Evolutionary conservation across 1,140 invertebrate species (phyloP).

Genomic region (Formica exsecta): DNA sequence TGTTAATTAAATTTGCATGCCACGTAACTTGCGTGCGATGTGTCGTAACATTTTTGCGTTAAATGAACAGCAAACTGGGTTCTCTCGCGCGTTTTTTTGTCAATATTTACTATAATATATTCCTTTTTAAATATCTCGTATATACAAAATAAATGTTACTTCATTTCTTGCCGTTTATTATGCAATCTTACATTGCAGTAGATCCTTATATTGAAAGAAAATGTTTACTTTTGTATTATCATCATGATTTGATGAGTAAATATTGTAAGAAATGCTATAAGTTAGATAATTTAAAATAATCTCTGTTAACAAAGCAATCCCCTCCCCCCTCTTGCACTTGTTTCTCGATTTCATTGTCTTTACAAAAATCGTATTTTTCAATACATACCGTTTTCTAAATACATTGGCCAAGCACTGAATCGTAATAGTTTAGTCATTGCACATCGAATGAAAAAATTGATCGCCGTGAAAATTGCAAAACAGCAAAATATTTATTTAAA

Average conservation of each 20-base stretch:
- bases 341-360: neutral
- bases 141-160: no score
- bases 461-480: neutral
- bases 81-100: neutral
- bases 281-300: neutral
- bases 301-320: neutral
- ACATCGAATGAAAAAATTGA: neutral
- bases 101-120: neutral
- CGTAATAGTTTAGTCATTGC: neutral
- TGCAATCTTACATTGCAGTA: neutral
- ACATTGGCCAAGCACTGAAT: neutral
- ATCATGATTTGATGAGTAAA: neutral
- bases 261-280: neutral
- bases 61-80: neutral
- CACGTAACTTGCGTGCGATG: neutral
- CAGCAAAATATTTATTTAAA: neutral
- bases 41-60: slow-evolving; percentile 11
- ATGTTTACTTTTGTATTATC: neutral
- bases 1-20: slow-evolving; percentile 40
- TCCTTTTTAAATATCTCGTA: neutral
- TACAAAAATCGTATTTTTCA: slow-evolving; percentile 13
- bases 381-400: neutral
- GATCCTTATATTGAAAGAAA: neutral
- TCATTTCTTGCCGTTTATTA: no score
- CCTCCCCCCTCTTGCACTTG: neutral